Conservation (phyloP, 1,140 invertebrate species). For the Eufriesea mexicana region DNA sequence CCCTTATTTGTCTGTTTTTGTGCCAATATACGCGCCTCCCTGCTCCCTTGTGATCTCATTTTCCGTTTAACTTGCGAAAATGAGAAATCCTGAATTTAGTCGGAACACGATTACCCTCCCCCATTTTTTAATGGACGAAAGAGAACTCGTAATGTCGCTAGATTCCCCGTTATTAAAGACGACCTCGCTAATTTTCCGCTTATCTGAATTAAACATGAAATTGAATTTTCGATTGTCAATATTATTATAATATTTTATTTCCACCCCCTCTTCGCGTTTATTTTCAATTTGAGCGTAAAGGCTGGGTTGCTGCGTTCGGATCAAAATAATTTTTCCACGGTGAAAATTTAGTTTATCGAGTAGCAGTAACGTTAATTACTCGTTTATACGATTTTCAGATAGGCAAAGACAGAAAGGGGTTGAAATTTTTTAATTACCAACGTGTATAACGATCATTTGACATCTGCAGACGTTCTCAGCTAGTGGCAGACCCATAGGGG, state of each 20-base stretch:
- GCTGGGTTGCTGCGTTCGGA: too few relatives aligned
- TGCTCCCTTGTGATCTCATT: slow-evolving; percentile 7
- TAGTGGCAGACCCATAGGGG: too few relatives aligned
- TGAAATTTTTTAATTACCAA: too few relatives aligned
- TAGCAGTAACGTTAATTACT: too few relatives aligned
- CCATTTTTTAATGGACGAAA: slow-evolving; percentile 10
- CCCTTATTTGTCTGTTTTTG: slow-evolving; percentile 25
- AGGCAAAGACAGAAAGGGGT: too few relatives aligned
- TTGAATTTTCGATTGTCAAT: background rate
- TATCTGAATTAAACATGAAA: background rate
- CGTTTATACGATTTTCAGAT: too few relatives aligned
- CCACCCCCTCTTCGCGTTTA: too few relatives aligned
- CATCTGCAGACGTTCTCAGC: too few relatives aligned
- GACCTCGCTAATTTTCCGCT: background rate
- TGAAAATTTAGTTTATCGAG: too few relatives aligned
- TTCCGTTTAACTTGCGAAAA: slow-evolving; percentile 14
- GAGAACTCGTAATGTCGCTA: background rate
- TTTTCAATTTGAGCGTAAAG: too few relatives aligned
- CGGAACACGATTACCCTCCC: background rate
- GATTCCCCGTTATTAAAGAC: background rate
- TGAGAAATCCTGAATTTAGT: background rate
- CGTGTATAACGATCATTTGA: too few relatives aligned
- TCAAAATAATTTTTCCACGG: too few relatives aligned
- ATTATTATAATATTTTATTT: background rate
- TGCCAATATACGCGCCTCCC: background rate